Evolutionary conservation across 2,888 invertebrate genomes (phyloP).

Genomic region (Agrochola lychnidis): DNA sequence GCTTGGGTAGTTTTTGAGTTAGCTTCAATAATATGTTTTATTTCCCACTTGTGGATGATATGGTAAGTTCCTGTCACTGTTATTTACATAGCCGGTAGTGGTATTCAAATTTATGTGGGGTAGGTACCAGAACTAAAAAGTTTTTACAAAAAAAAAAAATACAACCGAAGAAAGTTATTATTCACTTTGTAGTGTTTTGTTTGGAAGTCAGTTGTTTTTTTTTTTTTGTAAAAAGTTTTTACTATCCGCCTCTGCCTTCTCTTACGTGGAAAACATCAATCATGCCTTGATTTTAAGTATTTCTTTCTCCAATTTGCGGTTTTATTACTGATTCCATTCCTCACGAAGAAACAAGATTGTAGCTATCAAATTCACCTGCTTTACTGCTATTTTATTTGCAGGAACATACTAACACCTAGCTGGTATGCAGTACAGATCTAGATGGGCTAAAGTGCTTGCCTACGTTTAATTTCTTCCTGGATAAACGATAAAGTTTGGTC

Average conservation of each 20-base stretch:
- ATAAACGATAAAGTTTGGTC: constrained; percentile 67
- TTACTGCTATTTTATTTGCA: constrained; percentile 58
- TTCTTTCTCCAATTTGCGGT: constrained; percentile 36
- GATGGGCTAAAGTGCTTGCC: constrained; percentile 70
- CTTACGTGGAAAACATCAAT: neutral
- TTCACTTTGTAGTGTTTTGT: too few species aligned
- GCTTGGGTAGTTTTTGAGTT: too few species aligned
- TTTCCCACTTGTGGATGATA: too few species aligned
- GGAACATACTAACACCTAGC: constrained; percentile 65
- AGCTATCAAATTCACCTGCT: constrained; percentile 44
- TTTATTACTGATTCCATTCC: constrained; percentile 29
- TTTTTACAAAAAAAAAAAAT: too few species aligned
- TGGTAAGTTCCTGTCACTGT: too few species aligned
- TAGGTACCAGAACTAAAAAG: too few species aligned
- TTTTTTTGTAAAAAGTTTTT: neutral
- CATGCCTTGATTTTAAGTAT: neutral
- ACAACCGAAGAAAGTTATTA: too few species aligned
- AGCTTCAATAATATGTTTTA: too few species aligned
- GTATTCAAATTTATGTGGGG: too few species aligned
- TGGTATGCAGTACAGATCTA: constrained; percentile 70
- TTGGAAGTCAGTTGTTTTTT: too few species aligned
- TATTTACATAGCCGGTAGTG: too few species aligned
- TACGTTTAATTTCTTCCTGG: constrained; percentile 80
- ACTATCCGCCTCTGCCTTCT: neutral
- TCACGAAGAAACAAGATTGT: constrained; percentile 30